Conservation (phyloP, 2,888 invertebrate species). For the Metallyticus violacea region DNA sequence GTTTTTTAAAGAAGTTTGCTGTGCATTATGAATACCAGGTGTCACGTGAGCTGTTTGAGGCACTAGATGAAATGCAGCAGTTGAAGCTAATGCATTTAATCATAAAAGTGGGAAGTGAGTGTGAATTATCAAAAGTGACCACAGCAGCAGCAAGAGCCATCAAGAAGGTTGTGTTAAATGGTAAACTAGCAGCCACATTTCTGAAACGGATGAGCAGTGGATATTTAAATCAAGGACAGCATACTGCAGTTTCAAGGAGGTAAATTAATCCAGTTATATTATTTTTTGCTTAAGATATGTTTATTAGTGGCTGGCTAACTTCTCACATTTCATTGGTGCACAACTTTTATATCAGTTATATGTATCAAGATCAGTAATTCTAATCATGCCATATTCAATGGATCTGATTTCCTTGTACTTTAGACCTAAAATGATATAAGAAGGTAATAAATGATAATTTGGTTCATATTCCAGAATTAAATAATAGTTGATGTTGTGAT, state of each 20-base stretch:
- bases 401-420: too few relatives aligned
- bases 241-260: background rate
- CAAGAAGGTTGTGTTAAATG: slow-evolving; percentile 63
- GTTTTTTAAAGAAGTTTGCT: too few relatives aligned
- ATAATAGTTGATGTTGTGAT: too few relatives aligned
- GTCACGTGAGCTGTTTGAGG: slow-evolving; percentile 36
- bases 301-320: too few relatives aligned
- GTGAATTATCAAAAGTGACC: slow-evolving; percentile 59
- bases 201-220: slow-evolving; percentile 30
- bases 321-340: too few relatives aligned
- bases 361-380: background rate
- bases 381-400: too few relatives aligned
- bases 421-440: too few relatives aligned
- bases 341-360: background rate
- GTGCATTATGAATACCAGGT: slow-evolving; percentile 29
- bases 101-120: slow-evolving; percentile 34
- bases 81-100: slow-evolving; percentile 32
- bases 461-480: too few relatives aligned
- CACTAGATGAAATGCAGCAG: slow-evolving; percentile 31
- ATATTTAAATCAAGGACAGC: background rate
- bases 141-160: slow-evolving; percentile 61
- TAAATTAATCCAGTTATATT: background rate
- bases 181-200: slow-evolving; percentile 51
- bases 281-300: too few relatives aligned
- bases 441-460: too few relatives aligned